Base-by-base conservation (phyloP, 2,888 invertebrate species). In the Pomacea canaliculata region DNA sequence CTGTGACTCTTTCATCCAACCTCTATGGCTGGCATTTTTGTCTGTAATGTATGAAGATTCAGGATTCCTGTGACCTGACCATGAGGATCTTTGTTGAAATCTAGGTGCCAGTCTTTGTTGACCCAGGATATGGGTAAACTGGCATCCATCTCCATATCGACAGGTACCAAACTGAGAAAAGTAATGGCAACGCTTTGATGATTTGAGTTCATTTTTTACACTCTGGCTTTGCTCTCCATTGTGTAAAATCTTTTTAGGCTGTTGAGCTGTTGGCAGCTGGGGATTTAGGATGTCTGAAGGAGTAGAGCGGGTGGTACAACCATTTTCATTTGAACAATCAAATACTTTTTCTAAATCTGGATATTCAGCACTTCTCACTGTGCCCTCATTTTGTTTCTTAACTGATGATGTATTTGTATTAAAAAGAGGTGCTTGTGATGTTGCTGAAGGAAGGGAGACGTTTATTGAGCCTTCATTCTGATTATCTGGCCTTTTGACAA, bases 111-210 rank as follows among this genome's bases (percentile, higher is more conserved):
- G 23, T 12, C 67, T 48, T 8, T 68, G 19, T 27, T 76, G 60
- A 18, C 76, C 59, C n/a, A 72, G 71, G 60, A 73, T 70, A 78
- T 86, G 86, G 23, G 69, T 46, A 74, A 81, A 85, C 71, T 71
- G 80, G 74, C 86, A 86, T 12, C 78, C 73, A 27, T 79, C 81
- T 75, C 85, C 85, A 84, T 80, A 84, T 12, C 79, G 79, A 78
- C 86, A 86, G 78, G 79, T 82, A 59, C 84, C 80, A 65, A 60
- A 71, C 69, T 77, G 77, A 51, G 79, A 60, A 79, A 81, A 85
- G 74, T 78, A 81, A 60, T 73, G 78, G 69, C 85, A 85, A 79
- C 81, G 46, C 73, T 76, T 70, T 4, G 56, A 66, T 23, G 71
- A 37, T 16, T 56, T 51, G 16, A 65, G 19, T 60, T 62, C 56